phyloP scores from a whole-genome alignment of 1,140 invertebrate species.

The Drosophila ambigua region DNA sequence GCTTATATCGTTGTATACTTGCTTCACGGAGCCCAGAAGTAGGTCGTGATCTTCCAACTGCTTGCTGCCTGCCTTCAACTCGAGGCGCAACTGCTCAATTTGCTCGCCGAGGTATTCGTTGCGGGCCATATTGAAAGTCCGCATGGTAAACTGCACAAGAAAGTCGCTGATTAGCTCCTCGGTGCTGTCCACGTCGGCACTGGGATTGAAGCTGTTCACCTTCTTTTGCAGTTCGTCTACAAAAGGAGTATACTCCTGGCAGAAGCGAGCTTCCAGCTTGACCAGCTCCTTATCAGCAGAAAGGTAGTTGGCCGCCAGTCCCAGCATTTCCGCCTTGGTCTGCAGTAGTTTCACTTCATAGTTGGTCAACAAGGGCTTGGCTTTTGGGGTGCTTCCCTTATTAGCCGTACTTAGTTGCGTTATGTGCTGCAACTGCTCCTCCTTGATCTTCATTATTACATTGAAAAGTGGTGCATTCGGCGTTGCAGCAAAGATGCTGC shows the following conservation, averaged over 20 bases:
- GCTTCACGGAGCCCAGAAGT: constrained; percentile 66
- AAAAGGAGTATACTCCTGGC: constrained; percentile 54
- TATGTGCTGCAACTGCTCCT: constrained; percentile 69
- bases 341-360: constrained; percentile 72
- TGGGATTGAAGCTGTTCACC: constrained; percentile 63
- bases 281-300: constrained; percentile 51
- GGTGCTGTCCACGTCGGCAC: constrained; percentile 36
- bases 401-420: constrained; percentile 51
- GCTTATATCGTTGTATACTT: constrained; percentile 71
- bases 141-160: constrained; percentile 70
- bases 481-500: constrained; percentile 61
- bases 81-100: constrained; percentile 62
- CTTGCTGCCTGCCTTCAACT: constrained; percentile 55
- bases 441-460: constrained; percentile 69
- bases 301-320: constrained; percentile 59
- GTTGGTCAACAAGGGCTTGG: constrained; percentile 45
- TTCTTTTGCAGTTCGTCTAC: constrained; percentile 65
- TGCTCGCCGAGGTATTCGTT: constrained; percentile 70
- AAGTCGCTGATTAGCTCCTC: constrained; percentile 75
- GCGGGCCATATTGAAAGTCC: constrained; percentile 59
- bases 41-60: constrained; percentile 72
- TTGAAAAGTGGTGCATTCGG: constrained; percentile 71
- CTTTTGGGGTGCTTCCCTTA: background rate
- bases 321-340: constrained; percentile 66
- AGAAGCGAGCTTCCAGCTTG: constrained; percentile 58